Evolutionary conservation across 2,113 vertebrate species (phyloP).

Genomic region (Egretta garzetta): DNA sequence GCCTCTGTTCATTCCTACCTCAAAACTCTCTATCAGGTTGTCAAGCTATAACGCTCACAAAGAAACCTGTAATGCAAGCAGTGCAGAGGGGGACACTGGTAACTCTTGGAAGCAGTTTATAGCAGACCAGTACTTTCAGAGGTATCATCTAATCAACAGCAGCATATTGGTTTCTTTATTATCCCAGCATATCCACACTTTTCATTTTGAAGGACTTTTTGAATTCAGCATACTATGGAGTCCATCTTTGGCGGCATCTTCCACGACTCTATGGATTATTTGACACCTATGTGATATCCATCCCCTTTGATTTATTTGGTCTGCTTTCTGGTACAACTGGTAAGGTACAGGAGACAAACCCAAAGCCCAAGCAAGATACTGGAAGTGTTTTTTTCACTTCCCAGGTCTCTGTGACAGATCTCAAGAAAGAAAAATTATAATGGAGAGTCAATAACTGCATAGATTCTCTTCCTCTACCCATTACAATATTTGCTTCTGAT

Average conservation of each 20-base stretch:
- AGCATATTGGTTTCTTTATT: background rate
- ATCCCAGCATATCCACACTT: background rate
- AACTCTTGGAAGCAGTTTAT: background rate
- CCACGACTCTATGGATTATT: background rate
- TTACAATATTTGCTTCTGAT: background rate
- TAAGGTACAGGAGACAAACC: background rate
- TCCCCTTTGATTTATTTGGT: background rate
- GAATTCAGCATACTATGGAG: background rate
- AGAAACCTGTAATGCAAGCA: background rate
- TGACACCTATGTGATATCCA: background rate
- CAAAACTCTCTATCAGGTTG: background rate
- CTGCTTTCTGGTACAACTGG: background rate
- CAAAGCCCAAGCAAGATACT: background rate
- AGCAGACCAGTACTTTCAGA: background rate
- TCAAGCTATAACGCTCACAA: accelerated
- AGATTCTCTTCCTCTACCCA: background rate
- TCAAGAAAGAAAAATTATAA: background rate
- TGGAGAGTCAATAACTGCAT: background rate
- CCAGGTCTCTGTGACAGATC: background rate
- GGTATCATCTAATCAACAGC: background rate
- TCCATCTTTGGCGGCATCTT: background rate
- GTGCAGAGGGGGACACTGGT: too few relatives aligned
- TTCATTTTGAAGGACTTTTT: background rate
- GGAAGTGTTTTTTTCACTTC: background rate
- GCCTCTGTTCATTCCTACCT: background rate